Conservation (phyloP, 1,140 invertebrate genomes). For the Phymastichus coffea region DNA sequence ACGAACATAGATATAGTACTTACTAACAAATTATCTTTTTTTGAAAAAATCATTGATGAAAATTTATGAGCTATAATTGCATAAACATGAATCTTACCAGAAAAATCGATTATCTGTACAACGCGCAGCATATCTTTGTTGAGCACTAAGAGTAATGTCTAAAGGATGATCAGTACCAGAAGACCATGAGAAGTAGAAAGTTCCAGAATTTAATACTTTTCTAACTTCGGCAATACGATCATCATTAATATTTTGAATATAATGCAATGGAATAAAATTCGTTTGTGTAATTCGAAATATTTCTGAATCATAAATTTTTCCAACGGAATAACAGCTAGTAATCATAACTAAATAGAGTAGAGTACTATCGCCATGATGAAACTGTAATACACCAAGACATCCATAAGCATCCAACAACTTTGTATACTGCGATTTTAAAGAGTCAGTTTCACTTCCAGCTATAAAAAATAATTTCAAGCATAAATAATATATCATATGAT, state of each 20-base stretch:
- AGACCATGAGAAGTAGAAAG: constrained; percentile 93
- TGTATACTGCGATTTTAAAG: constrained; percentile 83
- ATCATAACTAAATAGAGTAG: constrained; percentile 87
- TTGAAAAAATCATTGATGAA: too few relatives aligned
- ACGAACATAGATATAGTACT: too few relatives aligned
- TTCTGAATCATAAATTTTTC: constrained; percentile 90
- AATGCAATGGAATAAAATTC: constrained; percentile 82
- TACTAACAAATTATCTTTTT: too few relatives aligned
- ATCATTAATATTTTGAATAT: constrained; percentile 75
- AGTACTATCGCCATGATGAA: constrained; percentile 81
- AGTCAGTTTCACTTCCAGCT: constrained; percentile 80
- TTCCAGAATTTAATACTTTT: constrained; percentile 92
- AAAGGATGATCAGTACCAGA: constrained; percentile 58
- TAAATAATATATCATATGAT: constrained; percentile 12
- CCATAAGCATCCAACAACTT: constrained; percentile 92
- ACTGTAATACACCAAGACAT: constrained; percentile 84
- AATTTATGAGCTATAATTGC: too few relatives aligned
- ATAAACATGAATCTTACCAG: constrained; percentile 72
- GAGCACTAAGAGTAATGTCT: constrained; percentile 91
- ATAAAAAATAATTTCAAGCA: constrained; percentile 33
- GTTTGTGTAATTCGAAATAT: constrained; percentile 93
- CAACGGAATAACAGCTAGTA: constrained; percentile 92
- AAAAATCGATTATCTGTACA: constrained; percentile 94
- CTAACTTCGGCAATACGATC: constrained; percentile 76
- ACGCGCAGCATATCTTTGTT: constrained; percentile 75